Evolutionary conservation across 2,888 invertebrate species (phyloP), one percentile per base, ranked within the genome.

Genomic region (Drosophila helvetica): DNA sequence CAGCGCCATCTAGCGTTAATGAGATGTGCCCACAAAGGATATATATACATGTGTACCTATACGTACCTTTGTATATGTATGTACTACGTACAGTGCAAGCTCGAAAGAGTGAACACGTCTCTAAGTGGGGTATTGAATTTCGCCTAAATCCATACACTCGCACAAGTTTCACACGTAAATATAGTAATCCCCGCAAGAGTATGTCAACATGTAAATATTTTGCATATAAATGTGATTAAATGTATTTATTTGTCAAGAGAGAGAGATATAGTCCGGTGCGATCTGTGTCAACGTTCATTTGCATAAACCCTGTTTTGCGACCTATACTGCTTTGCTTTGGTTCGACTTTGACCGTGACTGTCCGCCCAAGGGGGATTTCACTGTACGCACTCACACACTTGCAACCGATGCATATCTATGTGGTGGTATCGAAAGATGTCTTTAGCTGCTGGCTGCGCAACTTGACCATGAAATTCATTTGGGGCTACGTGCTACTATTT

Each of bases 401-500:
- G 77, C 52, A 22, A 22, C 5, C 25, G 7, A 51, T 50, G 22
- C 30, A n/a, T 27, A 25, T 18, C 9, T 7, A 15, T 30, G 15
- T 15, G 9, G 18, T 30, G 15, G 9, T 30, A 33, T 67, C 51
- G 25, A 30, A 54, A 50, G 38, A 38, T 42, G 17, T 73, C 72
- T 70, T 73, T 47, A 54, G 65, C 62, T 63, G 68, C 75, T 71
- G 75, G 68, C 75, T 71, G 75, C 62, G 63, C 75, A 69, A 82
- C 78, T 77, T 87, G 89, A 82, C 89, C 87, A 78, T 87, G 89
- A 87, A 87, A 79, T 77, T 72, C 73, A 74, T 74, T 79, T 78
- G 69, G 48, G 65, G 54, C 61, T 86, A 88, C 86, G 88, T 88
- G 80, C 75, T 78, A 75, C 75, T 77, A 81, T 86, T 86, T 88